Percentiles rank a stretch among this genome's conserved stretches.
Evolutionary conservation across 2,888 invertebrate species (phyloP).

Genomic region (Hirtodrosophila duncani): DNA sequence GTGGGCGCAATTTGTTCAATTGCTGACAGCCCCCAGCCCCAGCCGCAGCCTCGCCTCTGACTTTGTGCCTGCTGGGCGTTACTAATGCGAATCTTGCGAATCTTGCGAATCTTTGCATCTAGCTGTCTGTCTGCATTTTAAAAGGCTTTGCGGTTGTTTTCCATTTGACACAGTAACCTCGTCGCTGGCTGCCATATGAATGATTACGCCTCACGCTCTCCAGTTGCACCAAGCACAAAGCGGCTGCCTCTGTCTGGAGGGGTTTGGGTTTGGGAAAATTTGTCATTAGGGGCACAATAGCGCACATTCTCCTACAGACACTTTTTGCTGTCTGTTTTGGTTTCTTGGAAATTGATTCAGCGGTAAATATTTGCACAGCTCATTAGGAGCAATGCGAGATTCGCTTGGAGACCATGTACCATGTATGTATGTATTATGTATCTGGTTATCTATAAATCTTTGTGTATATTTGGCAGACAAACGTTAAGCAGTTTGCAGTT

Average conservation of each 20-base stretch:
- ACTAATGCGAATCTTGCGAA: slow-evolving; percentile 55
- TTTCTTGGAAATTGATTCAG: slow-evolving; percentile 55
- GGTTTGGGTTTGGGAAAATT: slow-evolving; percentile 40
- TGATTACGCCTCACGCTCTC: slow-evolving; percentile 55
- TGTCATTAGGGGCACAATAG: slow-evolving; percentile 56
- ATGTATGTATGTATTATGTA: slow-evolving; percentile 4
- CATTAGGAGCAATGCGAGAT: slow-evolving; percentile 57
- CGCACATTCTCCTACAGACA: slow-evolving; percentile 30
- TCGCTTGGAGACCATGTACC: slow-evolving; percentile 11
- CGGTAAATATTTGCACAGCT: slow-evolving; percentile 67
- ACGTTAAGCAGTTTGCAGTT: slow-evolving; percentile 36
- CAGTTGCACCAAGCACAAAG: slow-evolving; percentile 9
- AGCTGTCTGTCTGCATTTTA: slow-evolving; percentile 68
- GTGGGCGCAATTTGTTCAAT: slow-evolving; percentile 60
- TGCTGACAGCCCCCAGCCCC: slow-evolving; percentile 70
- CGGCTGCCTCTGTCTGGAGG: neutral
- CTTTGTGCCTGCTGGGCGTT: slow-evolving; percentile 66
- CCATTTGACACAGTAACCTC: slow-evolving; percentile 66
- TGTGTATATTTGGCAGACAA: slow-evolving; percentile 5
- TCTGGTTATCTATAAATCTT: neutral
- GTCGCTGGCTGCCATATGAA: slow-evolving; percentile 44
- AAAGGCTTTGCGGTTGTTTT: slow-evolving; percentile 37
- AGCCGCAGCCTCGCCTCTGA: too few relatives aligned
- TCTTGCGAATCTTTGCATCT: too few relatives aligned
- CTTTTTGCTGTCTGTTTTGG: slow-evolving; percentile 17